Evolutionary conservation across 2,888 invertebrate genomes (phyloP).

Genomic region (Polietes domitor): DNA sequence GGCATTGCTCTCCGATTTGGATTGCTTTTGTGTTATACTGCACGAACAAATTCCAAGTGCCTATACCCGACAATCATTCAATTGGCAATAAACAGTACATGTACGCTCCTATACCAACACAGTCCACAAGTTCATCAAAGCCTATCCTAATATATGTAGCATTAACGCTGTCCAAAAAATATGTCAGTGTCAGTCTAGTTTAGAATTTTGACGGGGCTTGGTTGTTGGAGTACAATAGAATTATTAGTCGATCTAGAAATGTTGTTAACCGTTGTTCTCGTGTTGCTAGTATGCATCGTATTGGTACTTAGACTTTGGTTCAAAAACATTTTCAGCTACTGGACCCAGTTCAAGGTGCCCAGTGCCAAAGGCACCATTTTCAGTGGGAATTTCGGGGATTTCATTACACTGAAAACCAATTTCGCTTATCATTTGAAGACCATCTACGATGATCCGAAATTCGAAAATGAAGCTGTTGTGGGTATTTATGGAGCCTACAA

Average conservation of each 20-base stretch:
- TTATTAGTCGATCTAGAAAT: background rate
- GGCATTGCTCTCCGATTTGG: too few species aligned
- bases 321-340: background rate
- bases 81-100: too few species aligned
- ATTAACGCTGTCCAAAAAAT: too few species aligned
- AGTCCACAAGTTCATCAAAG: too few species aligned
- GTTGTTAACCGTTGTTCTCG: background rate
- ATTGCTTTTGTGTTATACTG: too few species aligned
- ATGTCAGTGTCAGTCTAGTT: background rate
- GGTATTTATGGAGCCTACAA: slow-evolving; percentile 80
- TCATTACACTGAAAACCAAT: slow-evolving; percentile 75
- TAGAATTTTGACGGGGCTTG: background rate
- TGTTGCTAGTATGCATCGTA: background rate
- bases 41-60: too few species aligned
- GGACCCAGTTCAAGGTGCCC: background rate
- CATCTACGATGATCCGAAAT: slow-evolving; percentile 73
- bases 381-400: slow-evolving; percentile 77
- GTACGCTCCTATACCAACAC: too few species aligned
- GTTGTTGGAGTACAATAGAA: background rate
- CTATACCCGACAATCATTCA: too few species aligned
- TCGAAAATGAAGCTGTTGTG: slow-evolving; percentile 71
- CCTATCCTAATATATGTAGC: too few species aligned
- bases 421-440: slow-evolving; percentile 76
- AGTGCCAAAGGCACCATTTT: background rate
- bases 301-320: background rate